phyloP scores from a whole-genome alignment of 2,888 invertebrate species.

The Synergus gifuensis region DNA sequence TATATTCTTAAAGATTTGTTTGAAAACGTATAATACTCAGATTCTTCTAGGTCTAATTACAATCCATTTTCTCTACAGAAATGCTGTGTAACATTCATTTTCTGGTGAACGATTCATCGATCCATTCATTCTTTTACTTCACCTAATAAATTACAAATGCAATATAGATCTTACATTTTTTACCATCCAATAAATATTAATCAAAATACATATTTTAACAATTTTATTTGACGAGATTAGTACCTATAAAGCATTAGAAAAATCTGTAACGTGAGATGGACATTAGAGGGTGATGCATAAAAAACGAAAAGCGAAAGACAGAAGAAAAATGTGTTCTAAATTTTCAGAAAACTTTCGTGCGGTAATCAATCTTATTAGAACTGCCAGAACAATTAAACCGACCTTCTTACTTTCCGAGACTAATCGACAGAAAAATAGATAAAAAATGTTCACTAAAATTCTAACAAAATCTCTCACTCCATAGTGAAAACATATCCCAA shows the following conservation, averaged over 20 bases:
- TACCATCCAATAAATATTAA: no score
- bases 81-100: neutral
- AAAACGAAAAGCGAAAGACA: neutral
- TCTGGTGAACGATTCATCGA: neutral
- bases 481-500: neutral
- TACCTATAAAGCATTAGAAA: neutral
- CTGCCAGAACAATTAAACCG: neutral
- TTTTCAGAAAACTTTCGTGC: neutral
- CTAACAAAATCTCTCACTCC: neutral
- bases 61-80: neutral
- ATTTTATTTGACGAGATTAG: neutral
- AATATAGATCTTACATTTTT: no score
- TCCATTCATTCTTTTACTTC: neutral
- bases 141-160: no score
- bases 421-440: neutral
- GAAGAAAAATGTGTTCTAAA: neutral
- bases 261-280: neutral
- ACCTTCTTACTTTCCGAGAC: neutral
- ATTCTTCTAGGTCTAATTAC: neutral
- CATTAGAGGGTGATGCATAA: neutral
- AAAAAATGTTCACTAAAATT: neutral
- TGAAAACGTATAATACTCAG: neutral
- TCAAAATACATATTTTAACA: neutral
- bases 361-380: neutral
- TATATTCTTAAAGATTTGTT: neutral